Base-by-base conservation (phyloP, 1,140 invertebrate genomes). In the Trichonephila inaurata region DNA sequence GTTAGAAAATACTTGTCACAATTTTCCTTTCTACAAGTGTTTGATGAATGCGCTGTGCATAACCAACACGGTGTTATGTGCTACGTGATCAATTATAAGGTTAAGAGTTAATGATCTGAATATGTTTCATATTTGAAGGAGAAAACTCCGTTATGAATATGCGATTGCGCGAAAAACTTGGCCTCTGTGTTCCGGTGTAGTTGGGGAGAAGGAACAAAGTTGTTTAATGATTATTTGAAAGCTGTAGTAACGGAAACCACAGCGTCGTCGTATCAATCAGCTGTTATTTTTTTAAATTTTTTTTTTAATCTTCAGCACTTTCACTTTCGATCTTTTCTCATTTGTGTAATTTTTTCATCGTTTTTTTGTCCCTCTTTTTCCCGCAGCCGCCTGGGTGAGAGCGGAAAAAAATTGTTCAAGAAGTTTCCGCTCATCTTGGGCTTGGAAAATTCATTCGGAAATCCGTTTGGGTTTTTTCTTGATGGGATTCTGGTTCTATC, bases 81-180 rank as follows among this genome's bases (percentile, higher is more conserved):
- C 69, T 16, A 77, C 28, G 72, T 77, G 72, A 77, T 77, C 72
- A 77, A 77, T 77, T 77, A 77, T 77, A 14, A 40, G 72, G 72
- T 77, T 28, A 77, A 14, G 33, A 77, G 72, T 40, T 33, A 77
- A 40, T 77, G 72, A 77, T 77, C 28, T 8, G 12, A 40, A 19
- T 19, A 14, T 77, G 33, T 12, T 77, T 40, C 18, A 28, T 28
- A 77, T 77, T 40, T 40, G 72, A 77, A 77, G 19, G 12, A 18
- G 33, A 33, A n/a, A 77, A 16, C 72, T 10, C 72, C 72, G 72
- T 77, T 77, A 77, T 77, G 72, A 77, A 77, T 77, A 77, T 77
- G 2, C 33, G 72, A 51, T 77, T 77, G 33, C 16, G 33, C 21
- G 16, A 40, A 77, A 40, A 7, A 18, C 1, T 40, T 33, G 33